These are phyloP conservation scores for Drosophila sechellia DNA, from an alignment of 1,140 invertebrate species.

Conservation along the genomic window DNA sequence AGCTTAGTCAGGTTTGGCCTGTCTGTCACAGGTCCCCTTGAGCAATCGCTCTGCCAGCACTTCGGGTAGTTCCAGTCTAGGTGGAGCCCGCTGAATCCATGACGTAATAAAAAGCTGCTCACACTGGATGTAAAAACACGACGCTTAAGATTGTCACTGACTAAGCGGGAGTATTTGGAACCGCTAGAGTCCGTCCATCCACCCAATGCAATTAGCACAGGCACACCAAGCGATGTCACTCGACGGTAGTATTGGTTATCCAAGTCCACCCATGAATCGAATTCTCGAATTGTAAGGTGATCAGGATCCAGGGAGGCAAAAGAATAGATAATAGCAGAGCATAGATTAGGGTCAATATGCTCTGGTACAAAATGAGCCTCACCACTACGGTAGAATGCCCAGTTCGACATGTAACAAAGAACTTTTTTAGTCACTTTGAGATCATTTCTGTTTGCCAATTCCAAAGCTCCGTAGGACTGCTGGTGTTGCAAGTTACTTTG, in stretches of 20 bases:
- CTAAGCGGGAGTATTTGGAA: slow-evolving; percentile 92
- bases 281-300: slow-evolving; percentile 89
- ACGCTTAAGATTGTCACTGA: slow-evolving; percentile 87
- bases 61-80: slow-evolving; percentile 96
- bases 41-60: slow-evolving; percentile 96
- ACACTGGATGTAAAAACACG: slow-evolving; percentile 89
- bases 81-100: slow-evolving; percentile 93
- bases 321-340: slow-evolving; percentile 95
- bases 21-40: slow-evolving; percentile 90
- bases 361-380: slow-evolving; percentile 94
- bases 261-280: slow-evolving; percentile 94
- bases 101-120: slow-evolving; percentile 88
- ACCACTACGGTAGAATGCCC: slow-evolving; percentile 93
- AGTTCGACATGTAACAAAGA: slow-evolving; percentile 95
- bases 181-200: slow-evolving; percentile 95
- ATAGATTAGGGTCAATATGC: slow-evolving; percentile 91
- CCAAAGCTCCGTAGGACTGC: slow-evolving; percentile 60
- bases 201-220: slow-evolving; percentile 92
- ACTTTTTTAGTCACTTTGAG: slow-evolving; percentile 85
- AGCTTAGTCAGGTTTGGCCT: slow-evolving; percentile 91
- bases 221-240: slow-evolving; percentile 83
- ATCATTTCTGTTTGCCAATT: slow-evolving; percentile 56
- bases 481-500: slow-evolving; percentile 7
- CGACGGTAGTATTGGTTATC: slow-evolving; percentile 90
- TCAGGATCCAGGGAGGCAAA: slow-evolving; percentile 94